Evolutionary conservation across 2,113 vertebrate species (phyloP).

Genomic region (Stercorarius parasiticus): DNA sequence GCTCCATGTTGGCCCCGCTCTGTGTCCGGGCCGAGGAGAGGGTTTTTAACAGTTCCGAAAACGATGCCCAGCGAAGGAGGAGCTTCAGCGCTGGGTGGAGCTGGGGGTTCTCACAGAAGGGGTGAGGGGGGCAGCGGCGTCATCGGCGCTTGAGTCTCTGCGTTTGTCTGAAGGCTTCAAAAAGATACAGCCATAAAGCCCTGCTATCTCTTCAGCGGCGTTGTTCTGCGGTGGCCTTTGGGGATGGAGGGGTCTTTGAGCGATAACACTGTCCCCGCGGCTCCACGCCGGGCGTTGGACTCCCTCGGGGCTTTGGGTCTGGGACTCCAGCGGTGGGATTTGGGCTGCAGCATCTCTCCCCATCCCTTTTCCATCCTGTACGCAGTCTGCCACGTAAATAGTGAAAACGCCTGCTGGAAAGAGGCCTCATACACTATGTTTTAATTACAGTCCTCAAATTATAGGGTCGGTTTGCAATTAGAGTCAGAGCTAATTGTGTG

Average conservation of each 20-base stretch:
- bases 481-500: not conserved
- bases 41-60: not conserved
- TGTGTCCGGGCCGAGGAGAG: not conserved
- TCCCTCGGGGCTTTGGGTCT: not conserved
- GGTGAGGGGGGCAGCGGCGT: not conserved
- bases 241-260: not conserved
- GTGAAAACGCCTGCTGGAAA: rapidly evolving
- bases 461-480: not conserved
- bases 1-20: not conserved
- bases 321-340: not conserved
- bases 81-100: rapidly evolving
- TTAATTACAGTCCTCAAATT: not conserved
- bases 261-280: rapidly evolving
- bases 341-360: not conserved
- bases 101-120: not conserved
- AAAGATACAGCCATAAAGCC: not conserved
- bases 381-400: rapidly evolving
- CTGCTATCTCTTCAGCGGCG: rapidly evolving
- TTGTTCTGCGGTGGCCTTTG: not conserved
- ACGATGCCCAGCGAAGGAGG: rapidly evolving
- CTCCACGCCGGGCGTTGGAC: not conserved
- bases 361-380: not conserved
- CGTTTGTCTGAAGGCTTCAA: not conserved
- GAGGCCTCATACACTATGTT: not conserved
- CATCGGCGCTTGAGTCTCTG: rapidly evolving